Base-by-base conservation (phyloP, 2,888 invertebrate species). In the Drymonia ruficornis region DNA sequence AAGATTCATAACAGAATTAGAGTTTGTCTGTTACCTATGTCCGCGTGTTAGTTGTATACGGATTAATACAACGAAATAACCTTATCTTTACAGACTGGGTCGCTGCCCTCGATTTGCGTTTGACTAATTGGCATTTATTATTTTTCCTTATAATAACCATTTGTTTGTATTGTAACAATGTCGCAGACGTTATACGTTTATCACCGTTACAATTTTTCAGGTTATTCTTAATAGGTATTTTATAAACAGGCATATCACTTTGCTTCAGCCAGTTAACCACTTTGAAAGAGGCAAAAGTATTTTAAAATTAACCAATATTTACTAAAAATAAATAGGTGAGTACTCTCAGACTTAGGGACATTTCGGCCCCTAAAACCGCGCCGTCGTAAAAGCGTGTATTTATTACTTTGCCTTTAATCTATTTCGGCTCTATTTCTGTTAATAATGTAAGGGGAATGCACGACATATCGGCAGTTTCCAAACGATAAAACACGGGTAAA, bases 401-500 rank as follows among this genome's bases (percentile, higher is more conserved):
- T 42, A 55, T 43, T 15, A 40, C 29, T 68, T 64, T 67, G 67
- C 44, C 15, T 45, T 53, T 29, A 36, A 59, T 49, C 18, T 61
- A 48, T 59, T 59, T 53, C 16, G 6, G 62, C 56, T 65, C 60
- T 53, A 65, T 43, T 4, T 28, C 46, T 6, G 67, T 63, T 72
- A 76, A 77, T 76, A 68, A 71, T 58, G 44, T 61, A 61, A 73
- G 70, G 71, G 63, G 72, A 64, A 57, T 56, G 42, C 45, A 49
- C n/a, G 54, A 46, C 55, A 65, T 79, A 81, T 81, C 77, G 71
- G 63, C 38, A 55, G 65, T 71, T 81, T 81, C 76, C 76, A 56
- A 73, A 67, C 80, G 76, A 84, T 84, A 78, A 80, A 81, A 66
- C 71, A 64, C 63, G 51, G 53, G 50, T 68, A 72, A 67, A 58